Base-by-base conservation (phyloP, 2,113 vertebrate genomes). In the Brachypodius melanocephalos region DNA sequence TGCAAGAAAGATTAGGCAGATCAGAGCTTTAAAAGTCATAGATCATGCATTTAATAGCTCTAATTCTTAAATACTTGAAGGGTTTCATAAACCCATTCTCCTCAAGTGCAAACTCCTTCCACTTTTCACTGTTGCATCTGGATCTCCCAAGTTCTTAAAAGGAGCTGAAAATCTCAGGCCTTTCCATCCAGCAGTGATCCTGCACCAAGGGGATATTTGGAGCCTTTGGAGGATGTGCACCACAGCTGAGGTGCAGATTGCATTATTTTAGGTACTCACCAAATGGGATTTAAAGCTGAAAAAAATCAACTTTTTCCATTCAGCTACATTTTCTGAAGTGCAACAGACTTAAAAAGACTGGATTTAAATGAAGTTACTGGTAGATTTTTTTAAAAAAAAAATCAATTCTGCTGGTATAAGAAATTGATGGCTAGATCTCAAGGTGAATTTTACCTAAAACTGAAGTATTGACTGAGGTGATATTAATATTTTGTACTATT, bases 371-470 rank as follows among this genome's bases (percentile, higher is more conserved):
- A 95, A 96, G 72, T 84, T 78, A 57, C 52, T 63, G 20, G 59
- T 48, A 77, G 75, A 79, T 54, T n/a, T n/a, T n/a, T n/a, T 38
- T 38, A 38, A 38, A 38, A 38, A 38, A 45, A 43, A 87, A 95
- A 95, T 96, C 84, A 95, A 76, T 97, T 89, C n/a, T 84, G 11
- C 28, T 74, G 59, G 74, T 90, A 80, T 38, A 94, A 92, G 91
- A 95, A 96, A 96, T 74, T 81, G 90, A 91, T 96, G 93, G 79
- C 61, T 95, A 68, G 85, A 96, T 96, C 90, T 96, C 92, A 93
- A 94, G 90, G 88, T 94, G 82, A 93, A 88, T 96, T 96, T 90
- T 95, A 84, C 75, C 88, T 96, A 86, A 91, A 95, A 78, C 85
- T 84, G 90, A 94, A 95, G 63, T 96, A 95, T 74, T 73, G 90